A percentile compares a stretch with the other conserved stretches of the same genome.
These are phyloP conservation scores for Dinocampus coccinellae DNA, from an alignment of 2,888 invertebrate species.

Conservation along the genomic window DNA sequence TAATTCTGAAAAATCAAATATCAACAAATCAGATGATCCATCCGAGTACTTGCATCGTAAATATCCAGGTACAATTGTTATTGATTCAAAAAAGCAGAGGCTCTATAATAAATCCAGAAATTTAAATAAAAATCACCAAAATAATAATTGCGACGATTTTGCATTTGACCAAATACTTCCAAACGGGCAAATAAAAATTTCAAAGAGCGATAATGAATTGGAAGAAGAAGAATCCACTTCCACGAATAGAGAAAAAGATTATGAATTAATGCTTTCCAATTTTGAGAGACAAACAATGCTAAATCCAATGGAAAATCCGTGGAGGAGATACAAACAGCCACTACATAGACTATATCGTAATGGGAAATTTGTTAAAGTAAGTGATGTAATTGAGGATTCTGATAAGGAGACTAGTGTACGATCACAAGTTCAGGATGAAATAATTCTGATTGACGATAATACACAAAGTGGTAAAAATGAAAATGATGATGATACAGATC, in stretches of 20 bases:
- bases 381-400: not conserved
- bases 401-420: constrained; percentile 20
- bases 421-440: not conserved
- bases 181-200: constrained; percentile 55
- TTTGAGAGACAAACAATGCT: constrained; percentile 33
- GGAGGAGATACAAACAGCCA: not conserved
- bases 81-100: constrained; percentile 49
- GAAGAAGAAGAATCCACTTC: constrained; percentile 41
- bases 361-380: not conserved
- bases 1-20: constrained; percentile 4
- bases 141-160: constrained; percentile 48
- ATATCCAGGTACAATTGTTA: constrained; percentile 47
- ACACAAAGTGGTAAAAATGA: not conserved
- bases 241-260: constrained; percentile 27
- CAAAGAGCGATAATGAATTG: constrained; percentile 39
- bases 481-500: not conserved
- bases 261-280: constrained; percentile 37
- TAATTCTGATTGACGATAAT: constrained; percentile 5
- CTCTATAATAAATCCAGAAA: constrained; percentile 41
- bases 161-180: constrained; percentile 52
- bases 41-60: constrained; percentile 52
- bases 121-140: not conserved
- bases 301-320: constrained; percentile 15
- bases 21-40: constrained; percentile 49
- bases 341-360: constrained; percentile 34